Percentiles rank a stretch among this genome's conserved stretches.
Conservation (phyloP, 2,888 invertebrate species). For the Nysson spinosus region DNA sequence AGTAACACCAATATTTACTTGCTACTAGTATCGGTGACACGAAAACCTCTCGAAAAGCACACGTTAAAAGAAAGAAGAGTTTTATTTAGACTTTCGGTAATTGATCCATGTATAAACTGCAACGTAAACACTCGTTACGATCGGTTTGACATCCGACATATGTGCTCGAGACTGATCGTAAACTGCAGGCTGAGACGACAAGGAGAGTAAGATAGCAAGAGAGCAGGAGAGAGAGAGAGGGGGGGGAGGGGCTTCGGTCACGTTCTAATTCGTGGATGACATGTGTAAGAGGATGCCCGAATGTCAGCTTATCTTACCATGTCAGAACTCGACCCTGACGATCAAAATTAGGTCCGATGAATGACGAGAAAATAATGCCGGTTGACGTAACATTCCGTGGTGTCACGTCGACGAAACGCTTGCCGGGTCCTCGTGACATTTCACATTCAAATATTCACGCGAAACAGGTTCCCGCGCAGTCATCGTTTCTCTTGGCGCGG, state of each 20-base stretch:
- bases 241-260: background rate
- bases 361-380: background rate
- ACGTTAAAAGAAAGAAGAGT: too few relatives aligned
- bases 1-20: too few relatives aligned
- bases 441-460: constrained; percentile 9
- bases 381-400: constrained; percentile 10
- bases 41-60: too few relatives aligned
- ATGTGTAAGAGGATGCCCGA: background rate
- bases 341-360: constrained; percentile 15
- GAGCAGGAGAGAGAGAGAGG: too few relatives aligned
- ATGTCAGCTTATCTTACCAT: constrained; percentile 6
- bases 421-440: background rate
- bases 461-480: background rate
- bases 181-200: too few relatives aligned
- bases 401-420: constrained; percentile 9
- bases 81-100: background rate
- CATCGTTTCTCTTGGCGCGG: background rate
- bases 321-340: background rate
- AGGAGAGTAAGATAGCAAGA: too few relatives aligned
- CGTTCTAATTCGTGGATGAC: constrained; percentile 13
- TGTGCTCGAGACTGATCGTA: constrained; percentile 12
- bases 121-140: constrained; percentile 7
- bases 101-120: background rate
- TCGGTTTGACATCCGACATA: constrained; percentile 19
- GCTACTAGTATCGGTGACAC: too few relatives aligned